Percentiles rank a stretch among this genome's conserved stretches.
These are phyloP conservation scores for Drosophila conformis DNA, from an alignment of 2,888 invertebrate genomes.

Conservation along the genomic window DNA sequence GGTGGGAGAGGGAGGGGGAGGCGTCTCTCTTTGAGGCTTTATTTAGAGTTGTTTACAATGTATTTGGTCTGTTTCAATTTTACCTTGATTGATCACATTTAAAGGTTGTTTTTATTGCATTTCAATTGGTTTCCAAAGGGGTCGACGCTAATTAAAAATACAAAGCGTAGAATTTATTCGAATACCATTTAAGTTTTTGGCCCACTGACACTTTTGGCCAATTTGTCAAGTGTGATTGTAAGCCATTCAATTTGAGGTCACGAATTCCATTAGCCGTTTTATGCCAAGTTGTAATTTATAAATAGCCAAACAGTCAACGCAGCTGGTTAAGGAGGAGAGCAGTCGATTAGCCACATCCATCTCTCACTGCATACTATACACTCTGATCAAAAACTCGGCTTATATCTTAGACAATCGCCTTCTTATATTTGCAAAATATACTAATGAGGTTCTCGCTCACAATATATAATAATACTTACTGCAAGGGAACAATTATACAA, in stretches of 20 bases:
- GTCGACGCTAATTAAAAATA: slow-evolving; percentile 59
- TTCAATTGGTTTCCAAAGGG: slow-evolving; percentile 57
- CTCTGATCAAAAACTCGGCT: neutral
- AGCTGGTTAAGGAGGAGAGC: neutral
- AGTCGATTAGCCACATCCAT: neutral
- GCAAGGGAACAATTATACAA: neutral
- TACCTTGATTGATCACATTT: slow-evolving; percentile 47
- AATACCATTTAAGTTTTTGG: slow-evolving; percentile 26
- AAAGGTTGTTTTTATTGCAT: slow-evolving; percentile 67
- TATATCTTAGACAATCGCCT: neutral
- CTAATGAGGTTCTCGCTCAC: neutral
- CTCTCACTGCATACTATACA: neutral
- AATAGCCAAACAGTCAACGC: neutral
- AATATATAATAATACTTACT: neutral
- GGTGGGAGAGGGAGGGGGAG: neutral
- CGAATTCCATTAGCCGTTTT: neutral
- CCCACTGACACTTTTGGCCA: slow-evolving; percentile 14
- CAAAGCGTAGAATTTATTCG: slow-evolving; percentile 28
- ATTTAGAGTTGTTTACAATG: neutral
- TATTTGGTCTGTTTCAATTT: slow-evolving; percentile 8
- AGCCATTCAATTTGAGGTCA: slow-evolving; percentile 2
- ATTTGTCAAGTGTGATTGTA: slow-evolving; percentile 54
- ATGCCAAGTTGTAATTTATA: neutral
- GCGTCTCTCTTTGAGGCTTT: neutral
- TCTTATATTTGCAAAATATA: neutral